Base-by-base conservation (phyloP, 2,113 vertebrate species). In the Crotalus horridus region DNA sequence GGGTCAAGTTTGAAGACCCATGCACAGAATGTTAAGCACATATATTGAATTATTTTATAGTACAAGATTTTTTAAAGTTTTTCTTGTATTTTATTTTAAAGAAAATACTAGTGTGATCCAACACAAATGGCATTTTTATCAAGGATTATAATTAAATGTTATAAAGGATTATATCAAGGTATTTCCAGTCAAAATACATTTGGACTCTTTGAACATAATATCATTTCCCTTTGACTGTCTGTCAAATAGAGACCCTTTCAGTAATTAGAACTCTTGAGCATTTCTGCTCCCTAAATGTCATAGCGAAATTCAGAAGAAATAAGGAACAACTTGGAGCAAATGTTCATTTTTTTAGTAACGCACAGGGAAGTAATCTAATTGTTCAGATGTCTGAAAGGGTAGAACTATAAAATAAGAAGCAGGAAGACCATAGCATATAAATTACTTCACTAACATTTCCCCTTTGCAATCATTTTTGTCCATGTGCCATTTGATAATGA, bases 241-340 rank as follows among this genome's bases (percentile, higher is more conserved):
- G 59, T 85, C 92, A 94, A 95, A 94, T 93, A 92, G 86, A 95
- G 88, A 89, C 2, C 0, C 11, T 94, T 96, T 94, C 85, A 89
- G 39, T 92, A 95, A 95, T 96, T 93, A 95, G 91, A 92, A 29
- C 24, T 93, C 74, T 92, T 17, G 39, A 2, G 64, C 61, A 39
- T 91, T 91, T 85, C 56, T 88, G 43, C n/a, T 20, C 23, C 58
- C 23, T 55, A 94, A 94, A 91, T 95, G 39, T 58, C 51, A 89
- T 24, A 88, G 87, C 94, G 51, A 93, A 48, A 89, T 93, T 94
- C 58, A 94, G 91, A 94, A 92, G 59, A 94, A 64, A 69, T 0
- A 0, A 53, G 33, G 69, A 54, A 86, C 91, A 92, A 91, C 13
- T 51, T 9, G 56, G 89, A 6, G 24, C 54, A 93, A 93, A 43